Base-by-base conservation (phyloP, 2,888 invertebrate genomes). In the Mechanitis mazaeus region DNA sequence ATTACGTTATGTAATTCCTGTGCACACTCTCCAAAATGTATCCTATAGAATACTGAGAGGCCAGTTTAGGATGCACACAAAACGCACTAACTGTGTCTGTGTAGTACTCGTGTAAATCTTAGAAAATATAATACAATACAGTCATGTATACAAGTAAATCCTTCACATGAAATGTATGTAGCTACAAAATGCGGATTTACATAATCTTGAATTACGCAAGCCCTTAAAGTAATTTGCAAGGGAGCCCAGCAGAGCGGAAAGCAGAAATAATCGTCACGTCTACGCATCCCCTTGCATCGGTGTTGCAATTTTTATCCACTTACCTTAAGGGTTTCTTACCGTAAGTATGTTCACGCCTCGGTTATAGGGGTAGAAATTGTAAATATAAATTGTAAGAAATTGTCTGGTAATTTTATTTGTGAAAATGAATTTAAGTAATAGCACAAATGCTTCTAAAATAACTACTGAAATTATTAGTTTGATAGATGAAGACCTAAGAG, bases 251-350 rank as follows among this genome's bases (percentile, higher is more conserved):
- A 45, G 59, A 38, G 54, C 33, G 54, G 45, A 61, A 59, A 55
- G 58, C 53, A 38, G 54, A 46, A 58, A 56, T 64, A 61, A 61
- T 61, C 55, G 61, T 59, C 59, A 56, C 59, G 56, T 54, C 61
- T 57, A 61, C 59, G 33, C 56, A 56, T 45, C 56, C 59, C 56
- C 54, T 46, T 46, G 57, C 47, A 61, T 54, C 45, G 60, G 55
- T 60, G 64, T 46, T 65, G 64, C 62, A 65, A 65, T 65, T 65
- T 64, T 65, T 65, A 65, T 65, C 59, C 60, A 65, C 55, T 65
- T 64, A 61, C 33, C 59, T 62, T 64, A 59, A 57, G 55, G 50
- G 50, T 50, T 56, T 64, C 33, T 59, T 57, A 55, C 58, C 56
- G 60, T 59, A 62, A 65, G 62, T 65, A 62, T 57, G 55, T 58